These are phyloP conservation scores for Tadarida brasiliensis DNA, from an alignment of 2,797 vertebrate species.

Conservation along the genomic window DNA sequence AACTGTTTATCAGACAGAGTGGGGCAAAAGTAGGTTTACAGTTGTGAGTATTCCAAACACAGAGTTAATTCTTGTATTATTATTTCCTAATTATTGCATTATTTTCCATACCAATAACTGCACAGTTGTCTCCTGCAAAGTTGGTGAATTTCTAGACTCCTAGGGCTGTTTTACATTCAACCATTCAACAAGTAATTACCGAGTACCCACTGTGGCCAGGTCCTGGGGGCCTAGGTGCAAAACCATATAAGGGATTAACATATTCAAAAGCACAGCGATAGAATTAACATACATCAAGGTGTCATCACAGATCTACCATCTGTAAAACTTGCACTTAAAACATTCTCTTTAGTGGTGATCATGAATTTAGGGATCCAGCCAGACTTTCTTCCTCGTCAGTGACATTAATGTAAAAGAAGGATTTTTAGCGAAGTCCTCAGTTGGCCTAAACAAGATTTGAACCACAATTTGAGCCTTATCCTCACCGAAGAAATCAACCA, in stretches of 20 bases:
- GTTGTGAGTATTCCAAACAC: not conserved
- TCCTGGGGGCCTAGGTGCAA: not conserved
- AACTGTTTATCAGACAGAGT: not conserved
- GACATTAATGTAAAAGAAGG: not conserved
- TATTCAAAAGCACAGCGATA: not conserved
- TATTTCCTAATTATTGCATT: not conserved
- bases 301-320: not conserved
- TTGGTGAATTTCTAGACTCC: not conserved
- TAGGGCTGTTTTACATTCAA: not conserved
- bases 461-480: not conserved
- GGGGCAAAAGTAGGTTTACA: not conserved
- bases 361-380: not conserved
- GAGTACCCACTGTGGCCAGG: not conserved
- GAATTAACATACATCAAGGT: not conserved
- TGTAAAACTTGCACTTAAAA: not conserved
- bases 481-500: not conserved
- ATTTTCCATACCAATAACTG: not conserved
- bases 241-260: not conserved
- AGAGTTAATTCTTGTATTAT: not conserved
- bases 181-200: not conserved
- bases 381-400: not conserved
- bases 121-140: not conserved
- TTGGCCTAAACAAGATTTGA: not conserved
- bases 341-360: not conserved
- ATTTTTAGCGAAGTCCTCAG: not conserved